Evolutionary conservation across 2,888 invertebrate species (phyloP).

Genomic region (Escarpia spicata): DNA sequence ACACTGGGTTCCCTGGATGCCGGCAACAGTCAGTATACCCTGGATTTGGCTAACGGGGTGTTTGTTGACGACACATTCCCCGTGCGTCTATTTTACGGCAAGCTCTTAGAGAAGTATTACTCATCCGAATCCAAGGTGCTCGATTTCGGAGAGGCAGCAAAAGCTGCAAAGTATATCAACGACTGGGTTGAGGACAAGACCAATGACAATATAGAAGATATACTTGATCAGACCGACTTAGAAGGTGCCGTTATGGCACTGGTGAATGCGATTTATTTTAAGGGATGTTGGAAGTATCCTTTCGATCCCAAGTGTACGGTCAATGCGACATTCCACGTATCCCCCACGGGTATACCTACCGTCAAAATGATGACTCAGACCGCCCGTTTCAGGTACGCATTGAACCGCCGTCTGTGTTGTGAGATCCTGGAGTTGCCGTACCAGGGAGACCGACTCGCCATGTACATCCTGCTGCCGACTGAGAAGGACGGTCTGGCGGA

Average conservation of each 20-base stretch:
- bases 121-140: background rate
- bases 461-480: conserved; percentile 43
- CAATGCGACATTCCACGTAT: no score
- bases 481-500: conserved; percentile 42
- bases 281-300: conserved; percentile 39
- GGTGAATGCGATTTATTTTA: conserved; percentile 42
- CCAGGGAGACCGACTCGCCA: conserved; percentile 37
- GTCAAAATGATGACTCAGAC: conserved; percentile 42
- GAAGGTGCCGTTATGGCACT: conserved; percentile 40
- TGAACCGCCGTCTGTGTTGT: conserved; percentile 38
- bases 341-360: no score
- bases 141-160: background rate
- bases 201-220: conserved; percentile 40
- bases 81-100: background rate
- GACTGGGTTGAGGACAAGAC: conserved; percentile 44
- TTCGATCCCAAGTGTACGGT: conserved; percentile 25
- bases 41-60: background rate
- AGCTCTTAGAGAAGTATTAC: background rate
- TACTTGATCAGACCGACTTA: conserved; percentile 39
- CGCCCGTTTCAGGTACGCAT: conserved; percentile 32
- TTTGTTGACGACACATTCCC: background rate
- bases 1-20: background rate
- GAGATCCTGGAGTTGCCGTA: conserved; percentile 44
- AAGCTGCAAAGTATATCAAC: conserved; percentile 41
- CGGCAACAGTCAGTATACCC: background rate